Percentiles rank a stretch among this genome's conserved stretches.
These are phyloP conservation scores for Thymelicus lineola DNA, from an alignment of 2,888 invertebrate species.

Conservation along the genomic window DNA sequence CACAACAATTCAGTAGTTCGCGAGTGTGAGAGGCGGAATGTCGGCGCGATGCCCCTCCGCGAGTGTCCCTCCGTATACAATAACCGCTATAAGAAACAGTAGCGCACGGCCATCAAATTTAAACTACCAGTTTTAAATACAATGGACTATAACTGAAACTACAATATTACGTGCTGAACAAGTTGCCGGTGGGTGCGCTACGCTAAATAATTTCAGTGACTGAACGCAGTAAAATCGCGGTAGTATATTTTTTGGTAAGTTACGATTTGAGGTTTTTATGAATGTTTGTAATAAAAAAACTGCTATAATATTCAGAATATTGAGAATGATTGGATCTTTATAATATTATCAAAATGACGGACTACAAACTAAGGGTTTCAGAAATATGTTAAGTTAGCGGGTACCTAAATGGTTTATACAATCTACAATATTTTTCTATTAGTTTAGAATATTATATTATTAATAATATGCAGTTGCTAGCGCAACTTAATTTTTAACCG, in stretches of 20 bases:
- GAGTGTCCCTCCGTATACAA: background rate
- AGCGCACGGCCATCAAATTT: constrained; percentile 16
- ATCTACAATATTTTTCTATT: no score
- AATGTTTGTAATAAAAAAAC: no score
- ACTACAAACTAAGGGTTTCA: no score
- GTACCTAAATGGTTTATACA: no score
- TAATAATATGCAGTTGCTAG: no score
- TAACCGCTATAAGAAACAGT: constrained; percentile 16
- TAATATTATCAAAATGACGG: no score
- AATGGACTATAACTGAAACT: constrained; percentile 44
- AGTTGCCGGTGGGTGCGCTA: constrained; percentile 31
- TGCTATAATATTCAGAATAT: no score
- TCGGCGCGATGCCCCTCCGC: constrained; percentile 38
- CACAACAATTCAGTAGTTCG: constrained; percentile 40
- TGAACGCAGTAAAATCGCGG: constrained; percentile 3
- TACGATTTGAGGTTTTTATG: background rate
- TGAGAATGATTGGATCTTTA: no score
- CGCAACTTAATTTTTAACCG: no score
- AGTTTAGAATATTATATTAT: no score
- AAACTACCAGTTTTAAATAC: constrained; percentile 35
- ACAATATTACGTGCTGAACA: constrained; percentile 41
- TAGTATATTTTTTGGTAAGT: constrained; percentile 17
- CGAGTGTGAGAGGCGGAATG: constrained; percentile 39
- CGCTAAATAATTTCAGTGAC: constrained; percentile 36
- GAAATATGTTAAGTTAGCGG: no score